Conservation (phyloP, 1,140 invertebrate species). For the Sarcophaga bullata region DNA sequence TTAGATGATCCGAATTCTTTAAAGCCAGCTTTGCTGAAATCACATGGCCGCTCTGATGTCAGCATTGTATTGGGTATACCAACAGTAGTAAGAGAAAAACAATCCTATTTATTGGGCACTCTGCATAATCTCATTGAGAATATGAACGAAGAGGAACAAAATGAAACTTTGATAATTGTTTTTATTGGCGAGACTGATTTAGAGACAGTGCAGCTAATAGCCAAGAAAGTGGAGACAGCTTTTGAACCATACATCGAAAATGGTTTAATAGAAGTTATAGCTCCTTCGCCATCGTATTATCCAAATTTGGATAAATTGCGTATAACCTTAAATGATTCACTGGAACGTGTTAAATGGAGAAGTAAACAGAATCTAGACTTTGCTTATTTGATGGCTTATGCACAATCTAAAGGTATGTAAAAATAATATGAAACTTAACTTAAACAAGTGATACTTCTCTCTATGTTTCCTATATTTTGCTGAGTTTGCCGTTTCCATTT, state of each 20-base stretch:
- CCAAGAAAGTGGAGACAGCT: slow-evolving; percentile 79
- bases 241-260: slow-evolving; percentile 80
- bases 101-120: slow-evolving; percentile 89
- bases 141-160: slow-evolving; percentile 79
- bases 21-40: slow-evolving; percentile 80
- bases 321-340: slow-evolving; percentile 86
- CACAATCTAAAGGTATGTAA: slow-evolving; percentile 74
- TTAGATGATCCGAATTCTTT: slow-evolving; percentile 81
- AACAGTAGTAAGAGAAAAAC: slow-evolving; percentile 88
- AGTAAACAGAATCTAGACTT: slow-evolving; percentile 98
- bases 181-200: slow-evolving; percentile 88
- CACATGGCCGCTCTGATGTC: slow-evolving; percentile 77
- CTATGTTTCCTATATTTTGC: too few species aligned
- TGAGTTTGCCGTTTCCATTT: too few species aligned
- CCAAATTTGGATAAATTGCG: slow-evolving; percentile 84
- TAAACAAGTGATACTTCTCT: too few species aligned
- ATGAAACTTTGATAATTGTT: slow-evolving; percentile 88
- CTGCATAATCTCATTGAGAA: slow-evolving; percentile 87
- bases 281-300: slow-evolving; percentile 87
- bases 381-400: slow-evolving; percentile 96
- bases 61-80: slow-evolving; percentile 88
- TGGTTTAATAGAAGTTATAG: slow-evolving; percentile 90
- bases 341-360: slow-evolving; percentile 90
- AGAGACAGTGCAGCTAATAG: slow-evolving; percentile 76
- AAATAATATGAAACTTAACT: too few species aligned